Conservation (phyloP, 2,797 vertebrate genomes). For the Ceryle rudis region DNA sequence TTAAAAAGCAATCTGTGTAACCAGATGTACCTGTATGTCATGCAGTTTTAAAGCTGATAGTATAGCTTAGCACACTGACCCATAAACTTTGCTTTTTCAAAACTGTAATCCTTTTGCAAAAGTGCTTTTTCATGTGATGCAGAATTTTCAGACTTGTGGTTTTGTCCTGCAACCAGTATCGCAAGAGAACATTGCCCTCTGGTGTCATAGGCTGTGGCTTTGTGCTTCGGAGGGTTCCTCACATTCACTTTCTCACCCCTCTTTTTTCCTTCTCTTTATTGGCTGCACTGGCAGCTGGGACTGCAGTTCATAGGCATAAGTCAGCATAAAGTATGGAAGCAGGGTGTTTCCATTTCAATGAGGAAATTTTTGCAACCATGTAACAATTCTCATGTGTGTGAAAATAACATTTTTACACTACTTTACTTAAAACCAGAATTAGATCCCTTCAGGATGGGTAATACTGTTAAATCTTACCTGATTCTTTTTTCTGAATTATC, state of each 20-base stretch:
- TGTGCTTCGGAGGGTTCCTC: not conserved
- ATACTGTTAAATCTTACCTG: not conserved
- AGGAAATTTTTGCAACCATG: not conserved
- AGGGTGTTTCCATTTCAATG: not conserved
- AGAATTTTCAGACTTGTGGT: not conserved
- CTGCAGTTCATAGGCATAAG: not conserved
- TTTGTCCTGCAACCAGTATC: not conserved
- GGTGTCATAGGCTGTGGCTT: constrained; percentile 50
- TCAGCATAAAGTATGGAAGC: not conserved
- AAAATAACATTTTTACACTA: not conserved
- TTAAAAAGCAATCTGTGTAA: not conserved
- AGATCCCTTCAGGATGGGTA: not conserved
- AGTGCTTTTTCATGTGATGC: not conserved
- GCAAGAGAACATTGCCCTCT: constrained; percentile 74
- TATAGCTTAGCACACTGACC: not conserved
- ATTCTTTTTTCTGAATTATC: not conserved
- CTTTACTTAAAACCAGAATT: not conserved
- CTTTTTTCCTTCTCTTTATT: not conserved
- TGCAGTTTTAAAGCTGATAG: not conserved
- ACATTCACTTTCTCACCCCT: not conserved
- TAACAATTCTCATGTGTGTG: not conserved
- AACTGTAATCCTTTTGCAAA: not conserved
- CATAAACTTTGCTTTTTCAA: not conserved
- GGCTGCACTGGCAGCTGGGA: not conserved
- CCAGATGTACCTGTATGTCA: not conserved